Base-by-base conservation (phyloP, 2,113 vertebrate genomes). In the Clarias macrocephalus region DNA sequence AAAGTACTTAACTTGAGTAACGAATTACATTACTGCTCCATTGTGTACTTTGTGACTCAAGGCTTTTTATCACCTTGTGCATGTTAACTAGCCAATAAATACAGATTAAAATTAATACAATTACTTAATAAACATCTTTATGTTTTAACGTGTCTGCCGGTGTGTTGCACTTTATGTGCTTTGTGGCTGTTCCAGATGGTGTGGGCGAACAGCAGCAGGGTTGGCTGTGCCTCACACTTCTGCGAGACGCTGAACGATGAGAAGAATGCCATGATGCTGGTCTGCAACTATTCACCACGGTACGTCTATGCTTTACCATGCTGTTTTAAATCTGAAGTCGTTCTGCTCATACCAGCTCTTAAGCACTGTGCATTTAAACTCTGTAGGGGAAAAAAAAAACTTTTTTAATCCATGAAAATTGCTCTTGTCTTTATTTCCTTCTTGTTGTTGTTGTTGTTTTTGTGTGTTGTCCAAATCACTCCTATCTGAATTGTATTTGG, bases 271-370 rank as follows among this genome's bases (percentile, higher is more conserved):
- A 87, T 33, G 33, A 1, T 92, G 30, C 68, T 92, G 1, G 87
- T 91, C 77, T 92, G 92, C 65, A 65, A 92, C 83, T 92, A 92
- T 81, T 87, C 0, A 21, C 90, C 91, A 52, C 2, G 0, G 92
- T 92, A 75, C 28, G 92, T 83, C 62, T 28, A 1, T 83, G 33
- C 19, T 12, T 62, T 21, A 28, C 48, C 16, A 65, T 5, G 9
- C n/a, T 42, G 25, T 23, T 8, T 48, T 48, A 48, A 48, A 48
- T 48, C 48, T 48, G 48, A 70, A 18, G 16, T 33, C 9, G 7
- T 70, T 3, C 48, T 48, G 48, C 48, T 48, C 48, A 48, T 48
- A 48, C 48, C 48, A 48, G 48, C 7, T 8, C 48, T 48, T 1
- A 48, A 8, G 48, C 48, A 48, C 48, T 48, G 48, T 8, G 8